Evolutionary conservation across 2,888 invertebrate species (phyloP).

Genomic region (Diarsia mendica): DNA sequence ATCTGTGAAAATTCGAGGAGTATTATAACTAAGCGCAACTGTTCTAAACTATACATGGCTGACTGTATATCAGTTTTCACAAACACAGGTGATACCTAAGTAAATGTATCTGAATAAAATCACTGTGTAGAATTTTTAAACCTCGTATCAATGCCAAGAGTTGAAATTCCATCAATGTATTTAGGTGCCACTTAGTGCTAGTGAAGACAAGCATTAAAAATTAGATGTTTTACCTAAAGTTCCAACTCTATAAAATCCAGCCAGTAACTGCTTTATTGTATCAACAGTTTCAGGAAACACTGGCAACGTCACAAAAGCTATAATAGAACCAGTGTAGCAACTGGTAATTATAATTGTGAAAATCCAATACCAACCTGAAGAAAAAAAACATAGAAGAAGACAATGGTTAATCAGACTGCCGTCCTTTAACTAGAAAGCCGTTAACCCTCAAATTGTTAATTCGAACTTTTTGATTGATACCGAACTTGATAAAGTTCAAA

Average conservation of each 20-base stretch:
- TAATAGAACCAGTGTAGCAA: slow-evolving; percentile 95
- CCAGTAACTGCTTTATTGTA: slow-evolving; percentile 91
- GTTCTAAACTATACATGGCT: too few species aligned
- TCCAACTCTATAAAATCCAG: slow-evolving; percentile 93
- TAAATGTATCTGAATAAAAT: background rate
- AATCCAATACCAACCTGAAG: slow-evolving; percentile 94
- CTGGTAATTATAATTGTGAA: slow-evolving; percentile 96
- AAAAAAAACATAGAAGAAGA: slow-evolving; percentile 6
- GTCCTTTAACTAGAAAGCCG: too few species aligned
- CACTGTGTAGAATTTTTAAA: background rate
- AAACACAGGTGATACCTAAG: background rate
- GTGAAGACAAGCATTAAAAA: background rate
- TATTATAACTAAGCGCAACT: too few species aligned
- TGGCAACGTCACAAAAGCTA: slow-evolving; percentile 95
- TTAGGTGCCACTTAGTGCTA: background rate
- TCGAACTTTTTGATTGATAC: too few species aligned
- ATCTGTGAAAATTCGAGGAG: slow-evolving; percentile 82
- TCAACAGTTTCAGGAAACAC: slow-evolving; percentile 94
- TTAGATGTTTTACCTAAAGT: slow-evolving; percentile 90
- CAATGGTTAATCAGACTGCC: background rate
- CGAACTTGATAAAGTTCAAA: too few species aligned
- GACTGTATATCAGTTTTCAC: background rate
- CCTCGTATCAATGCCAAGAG: background rate
- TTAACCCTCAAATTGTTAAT: too few species aligned
- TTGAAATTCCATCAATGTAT: background rate